Percentiles rank a stretch among this genome's conserved stretches.
Conservation (phyloP, 1,140 invertebrate species). For the Neodiprion pinetum region DNA sequence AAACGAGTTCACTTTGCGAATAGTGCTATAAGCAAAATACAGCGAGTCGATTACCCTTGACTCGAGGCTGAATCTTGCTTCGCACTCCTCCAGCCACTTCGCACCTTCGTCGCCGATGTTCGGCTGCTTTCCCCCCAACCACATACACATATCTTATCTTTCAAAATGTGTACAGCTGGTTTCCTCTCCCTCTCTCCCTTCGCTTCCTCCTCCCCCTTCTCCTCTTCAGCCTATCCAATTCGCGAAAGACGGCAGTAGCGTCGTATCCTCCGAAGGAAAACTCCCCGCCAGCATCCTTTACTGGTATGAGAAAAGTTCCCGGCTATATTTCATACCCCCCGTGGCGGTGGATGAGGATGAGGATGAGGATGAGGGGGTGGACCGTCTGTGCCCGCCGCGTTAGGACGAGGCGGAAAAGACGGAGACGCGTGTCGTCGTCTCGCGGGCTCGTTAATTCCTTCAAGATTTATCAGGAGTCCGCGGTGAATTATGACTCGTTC, state of each 20-base stretch:
- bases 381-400: conserved; percentile 10
- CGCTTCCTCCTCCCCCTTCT: conserved; percentile 15
- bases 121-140: background rate
- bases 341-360: conserved; percentile 22
- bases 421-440: conserved; percentile 53
- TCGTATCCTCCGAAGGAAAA: conserved; percentile 41
- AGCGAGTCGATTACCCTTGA: too few species aligned
- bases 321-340: conserved; percentile 50
- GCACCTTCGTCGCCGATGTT: background rate
- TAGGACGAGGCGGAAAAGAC: conserved; percentile 37
- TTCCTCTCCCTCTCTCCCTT: conserved; percentile 14
- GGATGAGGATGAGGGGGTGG: conserved; percentile 25
- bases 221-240: conserved; percentile 32
- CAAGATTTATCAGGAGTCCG: conserved; percentile 53
- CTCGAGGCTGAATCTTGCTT: too few species aligned
- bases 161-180: background rate
- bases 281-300: conserved; percentile 23
- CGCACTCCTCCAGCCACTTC: background rate
- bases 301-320: conserved; percentile 53
- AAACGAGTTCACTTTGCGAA: too few species aligned
- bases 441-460: conserved; percentile 54
- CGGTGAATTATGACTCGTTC: conserved; percentile 49
- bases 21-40: too few species aligned
- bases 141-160: too few species aligned
- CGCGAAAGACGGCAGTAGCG: conserved; percentile 11